Percentiles rank a stretch among this genome's conserved stretches.
phyloP scores from a whole-genome alignment of 2,888 invertebrate genomes.

The Pheosia gnoma region DNA sequence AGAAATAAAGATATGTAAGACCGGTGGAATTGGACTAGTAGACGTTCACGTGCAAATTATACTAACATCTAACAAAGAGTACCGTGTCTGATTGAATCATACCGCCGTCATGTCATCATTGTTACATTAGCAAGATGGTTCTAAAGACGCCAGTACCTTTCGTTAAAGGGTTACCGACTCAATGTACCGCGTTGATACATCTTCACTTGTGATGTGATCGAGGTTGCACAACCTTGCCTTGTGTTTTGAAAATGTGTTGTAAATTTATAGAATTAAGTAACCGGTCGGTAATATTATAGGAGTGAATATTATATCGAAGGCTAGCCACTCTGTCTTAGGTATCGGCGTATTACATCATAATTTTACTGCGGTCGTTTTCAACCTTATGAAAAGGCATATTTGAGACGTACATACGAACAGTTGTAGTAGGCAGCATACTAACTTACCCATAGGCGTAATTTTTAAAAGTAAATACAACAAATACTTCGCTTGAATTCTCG shows the following conservation, averaged over 20 bases:
- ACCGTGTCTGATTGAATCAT: not conserved
- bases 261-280: not conserved
- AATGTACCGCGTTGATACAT: slow-evolving; percentile 11
- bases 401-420: no score
- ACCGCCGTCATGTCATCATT: slow-evolving; percentile 15
- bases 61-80: not conserved
- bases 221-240: not conserved
- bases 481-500: no score
- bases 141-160: slow-evolving; percentile 14
- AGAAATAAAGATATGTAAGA: no score
- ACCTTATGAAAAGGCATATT: no score
- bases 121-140: slow-evolving; percentile 24
- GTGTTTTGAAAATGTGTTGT: not conserved
- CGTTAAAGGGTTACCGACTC: slow-evolving; percentile 19
- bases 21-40: no score
- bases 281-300: not conserved
- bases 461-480: no score
- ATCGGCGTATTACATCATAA: not conserved
- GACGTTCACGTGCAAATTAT: no score
- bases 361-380: no score
- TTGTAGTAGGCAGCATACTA: no score
- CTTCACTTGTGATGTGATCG: not conserved
- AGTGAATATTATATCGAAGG: not conserved
- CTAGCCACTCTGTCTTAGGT: not conserved
- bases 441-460: no score